These are phyloP conservation scores for Polypedilum vanderplanki DNA, from an alignment of 1,140 invertebrate genomes.

Conservation along the genomic window DNA sequence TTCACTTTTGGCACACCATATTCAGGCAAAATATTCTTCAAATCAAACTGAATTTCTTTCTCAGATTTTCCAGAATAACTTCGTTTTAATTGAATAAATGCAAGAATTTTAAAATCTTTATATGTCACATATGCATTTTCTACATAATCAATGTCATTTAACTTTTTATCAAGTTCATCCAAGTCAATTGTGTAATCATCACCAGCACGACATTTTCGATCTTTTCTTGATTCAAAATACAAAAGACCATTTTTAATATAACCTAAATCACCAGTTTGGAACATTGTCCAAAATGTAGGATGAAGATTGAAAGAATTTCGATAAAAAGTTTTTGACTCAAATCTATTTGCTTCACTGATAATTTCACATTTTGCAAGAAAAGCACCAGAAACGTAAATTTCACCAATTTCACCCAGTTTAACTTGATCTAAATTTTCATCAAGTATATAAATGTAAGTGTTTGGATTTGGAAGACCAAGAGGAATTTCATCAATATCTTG, in stretches of 20 bases:
- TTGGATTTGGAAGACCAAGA: neutral
- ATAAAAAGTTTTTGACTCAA: too few species aligned
- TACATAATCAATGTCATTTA: neutral
- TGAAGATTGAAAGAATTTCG: too few species aligned
- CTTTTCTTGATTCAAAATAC: neutral
- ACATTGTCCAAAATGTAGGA: neutral
- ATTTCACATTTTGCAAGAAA: neutral
- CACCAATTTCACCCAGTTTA: neutral
- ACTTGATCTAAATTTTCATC: neutral
- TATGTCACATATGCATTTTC: neutral
- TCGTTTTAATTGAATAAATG: neutral
- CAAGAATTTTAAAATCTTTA: neutral
- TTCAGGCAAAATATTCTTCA: neutral
- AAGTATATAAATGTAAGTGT: neutral
- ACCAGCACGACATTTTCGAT: neutral
- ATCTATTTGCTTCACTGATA: too few species aligned
- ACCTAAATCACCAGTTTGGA: neutral
- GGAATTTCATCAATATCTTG: neutral
- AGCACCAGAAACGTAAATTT: neutral
- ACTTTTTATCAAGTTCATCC: neutral
- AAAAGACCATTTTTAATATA: neutral
- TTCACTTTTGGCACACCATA: neutral
- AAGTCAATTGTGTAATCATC: neutral
- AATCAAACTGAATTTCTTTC: neutral
- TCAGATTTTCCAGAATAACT: neutral